Evolutionary conservation across 2,888 invertebrate genomes (phyloP), one percentile per base, ranked within the genome.

Genomic region (Spodoptera exigua): DNA sequence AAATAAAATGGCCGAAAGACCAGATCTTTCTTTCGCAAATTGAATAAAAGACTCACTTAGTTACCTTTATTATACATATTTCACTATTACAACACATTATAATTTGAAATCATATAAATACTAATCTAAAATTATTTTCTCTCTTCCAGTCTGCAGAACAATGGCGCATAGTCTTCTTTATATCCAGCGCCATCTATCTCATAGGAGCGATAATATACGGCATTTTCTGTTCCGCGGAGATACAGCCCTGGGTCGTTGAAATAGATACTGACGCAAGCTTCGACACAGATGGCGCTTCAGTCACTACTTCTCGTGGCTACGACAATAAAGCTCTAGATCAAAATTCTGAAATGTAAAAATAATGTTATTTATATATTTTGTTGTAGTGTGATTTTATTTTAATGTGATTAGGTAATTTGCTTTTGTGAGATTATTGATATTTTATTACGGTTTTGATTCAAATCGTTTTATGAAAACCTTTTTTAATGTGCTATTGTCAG

Each of bases 111-210:
- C 27, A 9, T 27, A 27, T 27, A 9, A 7, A 21, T 21, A 3
- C 5, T 27, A 27, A 27, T n/a, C n/a, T 9, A 27, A 27, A 1
- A 9, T 9, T 27, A 5, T 27, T 27, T 5, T 27, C 7, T 27
- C 21, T 27, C 9, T 93, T 94, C 41, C 93, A 97, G 96, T 95
- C 95, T 2, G 95, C 95, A 16, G 95, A 95, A 14, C 96, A 98
- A 90, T 99, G 99, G 99, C 96, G 96, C 68, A 92, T 96, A 34
- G 97, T 99, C 9, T 98, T 98, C 89, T 97, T 97, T 89, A 96
- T 98, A 79, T 96, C 98, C 0, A 96, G 97, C 74, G 95, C 95
- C 57, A 95, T 99, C 80, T 99, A 98, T 84, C 91, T 97, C 0
- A 71, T 97, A n/a, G 98, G 98, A 0, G 97, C 97, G 21, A 85